These are phyloP conservation scores for Uloborus plumipes DNA, from an alignment of 2,888 invertebrate species.

Conservation along the genomic window DNA sequence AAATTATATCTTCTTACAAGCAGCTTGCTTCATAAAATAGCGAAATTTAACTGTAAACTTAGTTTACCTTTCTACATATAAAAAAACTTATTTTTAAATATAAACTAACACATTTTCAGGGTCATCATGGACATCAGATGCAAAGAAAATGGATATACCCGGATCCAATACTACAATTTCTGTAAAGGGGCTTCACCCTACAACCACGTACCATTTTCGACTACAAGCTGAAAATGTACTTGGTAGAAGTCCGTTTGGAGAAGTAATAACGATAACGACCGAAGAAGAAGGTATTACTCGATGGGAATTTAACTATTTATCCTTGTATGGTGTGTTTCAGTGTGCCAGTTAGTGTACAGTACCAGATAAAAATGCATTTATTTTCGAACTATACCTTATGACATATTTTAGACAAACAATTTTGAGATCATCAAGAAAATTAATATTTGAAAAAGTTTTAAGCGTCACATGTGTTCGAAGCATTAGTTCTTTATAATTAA, in stretches of 20 bases:
- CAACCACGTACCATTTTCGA: constrained; percentile 63
- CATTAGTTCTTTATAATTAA: too few species aligned
- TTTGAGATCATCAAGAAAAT: too few species aligned
- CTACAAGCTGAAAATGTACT: constrained; percentile 65
- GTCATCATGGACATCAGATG: constrained; percentile 43
- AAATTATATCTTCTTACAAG: too few species aligned
- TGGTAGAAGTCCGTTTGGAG: constrained; percentile 63
- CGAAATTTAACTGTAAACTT: neutral
- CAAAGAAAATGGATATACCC: constrained; percentile 54
- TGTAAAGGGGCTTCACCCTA: constrained; percentile 60
- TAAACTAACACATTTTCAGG: constrained; percentile 15
- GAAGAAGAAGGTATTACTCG: constrained; percentile 68
- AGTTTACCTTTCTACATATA: neutral
- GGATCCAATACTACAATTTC: constrained; percentile 53
- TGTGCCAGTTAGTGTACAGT: too few species aligned
- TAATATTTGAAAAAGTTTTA: too few species aligned
- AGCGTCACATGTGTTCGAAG: too few species aligned
- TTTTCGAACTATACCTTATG: too few species aligned
- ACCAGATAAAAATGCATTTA: too few species aligned
- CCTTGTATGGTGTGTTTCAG: neutral
- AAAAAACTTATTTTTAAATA: neutral
- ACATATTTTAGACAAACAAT: too few species aligned
- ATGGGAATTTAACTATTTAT: constrained; percentile 2
- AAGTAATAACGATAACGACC: constrained; percentile 66
- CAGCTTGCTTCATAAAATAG: too few species aligned